Percentiles rank a stretch among this genome's conserved stretches.
Evolutionary conservation across 2,113 vertebrate species (phyloP).

Genomic region (Spheniscus mendiculus): DNA sequence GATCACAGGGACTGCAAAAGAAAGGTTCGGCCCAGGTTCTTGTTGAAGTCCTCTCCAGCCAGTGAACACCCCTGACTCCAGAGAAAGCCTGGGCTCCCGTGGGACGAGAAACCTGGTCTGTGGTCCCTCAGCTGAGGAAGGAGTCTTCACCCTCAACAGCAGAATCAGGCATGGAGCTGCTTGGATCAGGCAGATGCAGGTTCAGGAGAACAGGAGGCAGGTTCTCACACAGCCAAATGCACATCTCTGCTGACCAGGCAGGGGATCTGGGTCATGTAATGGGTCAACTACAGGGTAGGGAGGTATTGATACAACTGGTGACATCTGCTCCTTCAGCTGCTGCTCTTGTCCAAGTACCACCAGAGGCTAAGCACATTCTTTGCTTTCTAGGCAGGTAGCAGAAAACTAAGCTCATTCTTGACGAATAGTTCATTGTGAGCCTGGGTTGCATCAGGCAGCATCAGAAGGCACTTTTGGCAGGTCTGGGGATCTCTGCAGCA

Average conservation of each 20-base stretch:
- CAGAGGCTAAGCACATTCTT: neutral
- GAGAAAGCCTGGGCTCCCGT: neutral
- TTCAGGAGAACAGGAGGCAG: neutral
- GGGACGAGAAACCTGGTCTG: accelerated
- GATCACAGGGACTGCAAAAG: neutral
- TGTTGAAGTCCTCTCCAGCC: neutral
- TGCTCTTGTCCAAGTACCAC: neutral
- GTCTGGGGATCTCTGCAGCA: neutral
- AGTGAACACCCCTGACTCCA: neutral
- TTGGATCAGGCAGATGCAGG: neutral
- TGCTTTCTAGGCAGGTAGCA: neutral
- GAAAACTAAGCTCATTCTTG: neutral
- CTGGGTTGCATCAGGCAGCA: neutral
- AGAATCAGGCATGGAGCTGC: accelerated
- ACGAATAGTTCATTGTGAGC: neutral
- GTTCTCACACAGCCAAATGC: neutral
- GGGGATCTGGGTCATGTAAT: no score
- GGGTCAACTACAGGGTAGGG: neutral
- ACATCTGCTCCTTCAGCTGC: neutral
- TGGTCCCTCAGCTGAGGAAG: neutral
- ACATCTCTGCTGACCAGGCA: neutral
- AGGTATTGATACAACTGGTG: neutral
- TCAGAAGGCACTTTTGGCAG: neutral
- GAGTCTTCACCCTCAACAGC: neutral
- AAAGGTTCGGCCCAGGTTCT: neutral